Evolutionary conservation across 2,113 vertebrate genomes (phyloP).

Genomic region (Eclectus roratus): DNA sequence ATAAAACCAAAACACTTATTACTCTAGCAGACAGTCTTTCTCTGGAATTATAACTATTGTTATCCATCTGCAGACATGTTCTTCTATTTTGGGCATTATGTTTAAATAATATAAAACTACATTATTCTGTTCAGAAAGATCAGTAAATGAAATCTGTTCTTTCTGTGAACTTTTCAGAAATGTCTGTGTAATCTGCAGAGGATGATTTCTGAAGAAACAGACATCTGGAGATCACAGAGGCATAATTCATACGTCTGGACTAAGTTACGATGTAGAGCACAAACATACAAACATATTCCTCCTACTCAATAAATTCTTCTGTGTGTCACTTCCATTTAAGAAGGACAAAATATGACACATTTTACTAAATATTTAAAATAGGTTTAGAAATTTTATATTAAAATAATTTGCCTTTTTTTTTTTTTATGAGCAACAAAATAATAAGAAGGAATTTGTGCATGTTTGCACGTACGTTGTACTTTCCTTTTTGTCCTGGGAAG

Average conservation of each 20-base stretch:
- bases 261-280: background rate
- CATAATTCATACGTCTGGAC: background rate
- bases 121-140: background rate
- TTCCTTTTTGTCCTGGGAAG: constrained; percentile 12
- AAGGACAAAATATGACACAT: background rate
- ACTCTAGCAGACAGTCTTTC: background rate
- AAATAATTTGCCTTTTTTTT: background rate
- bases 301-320: constrained; percentile 4
- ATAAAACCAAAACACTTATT: background rate
- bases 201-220: constrained; percentile 6
- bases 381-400: constrained; percentile 26
- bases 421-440: constrained; percentile 25
- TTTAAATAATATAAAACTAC: constrained; percentile 6
- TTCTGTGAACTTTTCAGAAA: background rate
- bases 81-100: background rate
- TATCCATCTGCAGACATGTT: background rate
- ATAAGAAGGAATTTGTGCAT: constrained; percentile 8
- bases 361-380: constrained; percentile 29
- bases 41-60: background rate
- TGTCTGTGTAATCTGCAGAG: background rate
- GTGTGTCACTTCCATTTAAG: background rate
- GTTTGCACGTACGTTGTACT: background rate
- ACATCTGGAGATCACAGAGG: background rate
- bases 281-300: background rate
- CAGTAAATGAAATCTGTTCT: background rate